phyloP scores from a whole-genome alignment of 1,140 invertebrate genomes.

The Capitella teleta region DNA sequence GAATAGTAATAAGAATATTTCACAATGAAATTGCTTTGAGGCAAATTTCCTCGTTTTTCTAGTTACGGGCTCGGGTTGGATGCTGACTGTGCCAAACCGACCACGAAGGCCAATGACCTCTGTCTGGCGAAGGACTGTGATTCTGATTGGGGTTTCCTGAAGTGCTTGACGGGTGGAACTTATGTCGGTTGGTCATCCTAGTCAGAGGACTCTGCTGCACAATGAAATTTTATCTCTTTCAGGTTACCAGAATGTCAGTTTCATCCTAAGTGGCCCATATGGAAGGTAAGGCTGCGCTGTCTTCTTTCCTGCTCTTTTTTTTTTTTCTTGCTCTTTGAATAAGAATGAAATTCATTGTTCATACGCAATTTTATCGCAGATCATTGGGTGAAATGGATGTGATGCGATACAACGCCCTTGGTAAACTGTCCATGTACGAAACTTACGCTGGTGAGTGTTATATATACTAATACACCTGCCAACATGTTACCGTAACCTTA shows the following conservation, averaged over 20 bases:
- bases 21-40: no score
- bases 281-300: neutral
- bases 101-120: no score
- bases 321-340: neutral
- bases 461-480: neutral
- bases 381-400: constrained; percentile 3
- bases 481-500: neutral
- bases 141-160: no score
- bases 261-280: neutral
- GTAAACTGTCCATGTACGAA: constrained; percentile 1
- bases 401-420: constrained; percentile 14
- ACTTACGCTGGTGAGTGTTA: constrained; percentile 5
- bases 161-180: no score
- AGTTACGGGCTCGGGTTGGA: no score
- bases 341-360: neutral
- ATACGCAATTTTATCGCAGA: neutral
- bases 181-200: no score
- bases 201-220: no score
- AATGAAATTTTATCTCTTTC: no score
- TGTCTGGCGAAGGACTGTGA: no score
- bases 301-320: neutral
- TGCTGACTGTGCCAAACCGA: no score
- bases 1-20: no score
- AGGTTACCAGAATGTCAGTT: constrained; percentile 2
- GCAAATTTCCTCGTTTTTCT: no score